Base-by-base conservation (phyloP, 2,888 invertebrate species). In the Geotrupes spiniger region DNA sequence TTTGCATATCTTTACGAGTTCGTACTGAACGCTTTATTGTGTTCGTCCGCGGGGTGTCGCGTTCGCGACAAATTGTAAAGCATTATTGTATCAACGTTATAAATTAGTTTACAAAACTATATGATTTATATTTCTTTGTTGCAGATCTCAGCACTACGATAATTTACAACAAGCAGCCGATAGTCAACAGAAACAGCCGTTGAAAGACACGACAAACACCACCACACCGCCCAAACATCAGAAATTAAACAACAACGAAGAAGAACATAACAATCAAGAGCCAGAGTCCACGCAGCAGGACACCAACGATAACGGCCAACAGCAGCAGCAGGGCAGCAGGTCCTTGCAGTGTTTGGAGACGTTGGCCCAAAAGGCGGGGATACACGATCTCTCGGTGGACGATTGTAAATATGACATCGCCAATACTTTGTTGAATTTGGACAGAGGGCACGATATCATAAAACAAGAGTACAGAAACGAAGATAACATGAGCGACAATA, bases 351-450 rank as follows among this genome's bases (percentile, higher is more conserved):
- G 84, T 63, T 70, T 85, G 53, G 85, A 85, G 66, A 85, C 85
- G 0, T 75, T 85, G 51, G 85, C 85, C 9, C 84, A 85, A 63
- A 85, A 85, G 59, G 85, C 85, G 41, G 85, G 85, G 1, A 73
- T 73, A 42, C 70, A 71, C 57, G 72, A 73, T 56, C 84, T 85
- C 9, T 85, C 84, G 11, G 82, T 84, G 63, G 85, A 85, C 66
- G 85, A 85, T 68, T 74, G 74, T 54, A 85, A 85, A 70, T 85
- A 85, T 76, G 85, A 85, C 69, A 82, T 83, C 50, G 83, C 84
- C 2, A 82, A 81, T 59, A 82, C 78, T 46, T 69, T 82, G 62
- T 68, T 81, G 60, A 82, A 83, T 54, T 74, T 85, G 71, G 85
- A 85, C 64, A 82, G 74, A 48, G 71, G 71, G 39, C 70, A 73